Conservation (phyloP, 2,113 vertebrate genomes). For the Callocephalon fimbriatum region DNA sequence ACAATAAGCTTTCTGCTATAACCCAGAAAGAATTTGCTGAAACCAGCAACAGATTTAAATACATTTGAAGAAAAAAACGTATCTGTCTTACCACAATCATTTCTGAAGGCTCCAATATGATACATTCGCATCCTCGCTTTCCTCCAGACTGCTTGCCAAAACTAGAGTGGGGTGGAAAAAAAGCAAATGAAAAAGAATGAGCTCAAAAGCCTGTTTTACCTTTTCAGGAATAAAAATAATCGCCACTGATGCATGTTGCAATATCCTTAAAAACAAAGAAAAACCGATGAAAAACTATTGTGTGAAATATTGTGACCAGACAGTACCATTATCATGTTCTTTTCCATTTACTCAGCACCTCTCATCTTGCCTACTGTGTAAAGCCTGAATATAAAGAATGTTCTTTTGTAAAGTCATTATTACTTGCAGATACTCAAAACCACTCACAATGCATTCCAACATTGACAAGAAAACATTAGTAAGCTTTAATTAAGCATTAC, state of each 20-base stretch:
- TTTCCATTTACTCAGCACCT: background rate
- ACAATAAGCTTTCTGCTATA: conserved; percentile 42
- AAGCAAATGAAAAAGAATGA: background rate
- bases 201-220: conserved; percentile 47
- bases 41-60: conserved; percentile 46
- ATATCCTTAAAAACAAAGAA: background rate
- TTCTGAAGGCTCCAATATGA: conserved; percentile 96
- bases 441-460: background rate
- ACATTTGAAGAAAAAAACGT: background rate
- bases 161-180: conserved; percentile 75
- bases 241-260: background rate
- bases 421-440: background rate
- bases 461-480: background rate
- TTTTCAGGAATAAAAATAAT: conserved; percentile 11
- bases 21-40: conserved; percentile 43
- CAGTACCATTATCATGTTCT: background rate
- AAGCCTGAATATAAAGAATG: background rate
- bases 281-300: background rate
- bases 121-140: conserved; percentile 94
- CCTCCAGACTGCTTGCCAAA: conserved; percentile 97
- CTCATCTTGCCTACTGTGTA: background rate
- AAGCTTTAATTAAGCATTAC: background rate
- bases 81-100: conserved; percentile 95
- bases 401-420: background rate
- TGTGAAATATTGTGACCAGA: background rate